phyloP scores from a whole-genome alignment of 2,888 invertebrate genomes.

The Melanotus villosus region DNA sequence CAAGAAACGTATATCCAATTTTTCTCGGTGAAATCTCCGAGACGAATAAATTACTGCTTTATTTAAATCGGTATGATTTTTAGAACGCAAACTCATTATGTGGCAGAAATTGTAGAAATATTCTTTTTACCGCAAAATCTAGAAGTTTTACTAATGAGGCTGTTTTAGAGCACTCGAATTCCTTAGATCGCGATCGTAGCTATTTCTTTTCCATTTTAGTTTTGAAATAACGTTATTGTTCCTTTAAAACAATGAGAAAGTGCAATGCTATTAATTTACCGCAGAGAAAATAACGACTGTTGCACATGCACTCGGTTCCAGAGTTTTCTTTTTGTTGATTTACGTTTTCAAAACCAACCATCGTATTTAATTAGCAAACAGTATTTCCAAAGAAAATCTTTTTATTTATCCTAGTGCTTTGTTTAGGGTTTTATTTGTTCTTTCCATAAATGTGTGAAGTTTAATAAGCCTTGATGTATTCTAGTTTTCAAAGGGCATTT shows the following conservation, averaged over 20 bases:
- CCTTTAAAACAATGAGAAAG: conserved; percentile 12
- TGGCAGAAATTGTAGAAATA: not conserved
- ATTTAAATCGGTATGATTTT: not conserved
- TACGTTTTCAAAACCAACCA: not conserved
- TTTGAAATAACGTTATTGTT: conserved; percentile 7
- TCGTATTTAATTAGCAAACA: conserved; percentile 12
- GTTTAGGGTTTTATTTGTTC: too few relatives aligned
- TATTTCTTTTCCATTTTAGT: not conserved
- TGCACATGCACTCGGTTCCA: not conserved
- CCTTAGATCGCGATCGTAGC: not conserved
- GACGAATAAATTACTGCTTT: not conserved
- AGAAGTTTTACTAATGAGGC: not conserved
- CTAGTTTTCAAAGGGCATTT: too few relatives aligned
- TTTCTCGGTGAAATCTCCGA: not conserved
- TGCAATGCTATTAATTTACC: conserved; percentile 3
- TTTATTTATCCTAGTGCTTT: too few relatives aligned
- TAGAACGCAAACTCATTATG: conserved; percentile 5
- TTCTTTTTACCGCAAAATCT: not conserved
- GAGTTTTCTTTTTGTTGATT: not conserved
- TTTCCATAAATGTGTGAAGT: too few relatives aligned
- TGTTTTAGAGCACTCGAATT: conserved; percentile 4
- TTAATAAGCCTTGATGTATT: too few relatives aligned
- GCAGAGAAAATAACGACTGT: not conserved
- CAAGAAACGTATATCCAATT: not conserved
- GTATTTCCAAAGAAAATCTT: not conserved